Base-by-base conservation (phyloP, 2,797 vertebrate species). In the Liasis olivaceus region DNA sequence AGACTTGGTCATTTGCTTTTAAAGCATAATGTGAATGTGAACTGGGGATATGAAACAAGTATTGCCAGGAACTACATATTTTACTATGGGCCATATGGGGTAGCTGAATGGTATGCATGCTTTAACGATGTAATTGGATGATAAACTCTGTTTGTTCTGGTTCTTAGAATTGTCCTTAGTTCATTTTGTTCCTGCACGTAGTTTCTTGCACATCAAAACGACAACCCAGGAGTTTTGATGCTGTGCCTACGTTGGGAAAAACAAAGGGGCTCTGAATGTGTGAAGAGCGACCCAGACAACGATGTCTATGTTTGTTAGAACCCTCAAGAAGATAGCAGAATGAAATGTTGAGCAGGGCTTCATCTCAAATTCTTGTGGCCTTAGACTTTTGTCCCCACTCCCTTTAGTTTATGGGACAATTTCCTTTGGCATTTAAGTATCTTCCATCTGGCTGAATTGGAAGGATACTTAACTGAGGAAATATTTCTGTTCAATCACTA, bases 51-150 rank as follows among this genome's bases (percentile, higher is more conserved):
- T 89, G 94, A 93, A 93, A 92, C 89, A 92, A 47, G 90, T 95
- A 95, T 95, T 93, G 95, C 89, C 96, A 96, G 95, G 96, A 96
- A 96, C 94, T 91, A 13, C 95, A 95, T 96, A 95, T 93, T 96
- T 96, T 95, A 91, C 94, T 94, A 89, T 95, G 92, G 95, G 91
- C 94, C 94, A 93, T 96, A 94, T 94, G 94, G 42, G 69, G 92
- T 96, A 95, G 64, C 92, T 95, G 94, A 95, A 81, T 81, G 9
- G 92, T 89, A 77, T 94, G 94, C 95, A 24, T 96, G 96, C 77
- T 51, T 66, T 51, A 31, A 94, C 94, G 93, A 95, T 94, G 93
- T 93, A 95, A 93, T 96, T 85, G 89, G 87, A 93, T 94, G 96
- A 97, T 97, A 95, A 95, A 8, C 12, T 84, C 95, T 95, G 56